Percentiles rank a stretch among this genome's conserved stretches.
Evolutionary conservation across 1,140 invertebrate species (phyloP).

Genomic region (Platorchestia sp.): DNA sequence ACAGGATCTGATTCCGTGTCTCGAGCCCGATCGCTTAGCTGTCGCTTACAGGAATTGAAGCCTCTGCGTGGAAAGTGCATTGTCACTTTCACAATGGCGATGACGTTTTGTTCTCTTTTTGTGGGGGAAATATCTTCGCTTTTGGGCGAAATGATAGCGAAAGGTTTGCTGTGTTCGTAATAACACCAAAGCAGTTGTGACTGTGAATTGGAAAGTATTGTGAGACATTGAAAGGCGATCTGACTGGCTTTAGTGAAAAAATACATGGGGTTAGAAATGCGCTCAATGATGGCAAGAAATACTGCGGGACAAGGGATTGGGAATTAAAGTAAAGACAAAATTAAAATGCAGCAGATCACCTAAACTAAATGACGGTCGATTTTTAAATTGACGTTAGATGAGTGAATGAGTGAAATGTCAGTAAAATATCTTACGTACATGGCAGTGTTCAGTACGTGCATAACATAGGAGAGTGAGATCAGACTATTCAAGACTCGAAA

Average conservation of each 20-base stretch:
- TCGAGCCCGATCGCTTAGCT: background rate
- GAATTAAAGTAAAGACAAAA: too few relatives aligned
- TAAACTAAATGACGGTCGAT: too few relatives aligned
- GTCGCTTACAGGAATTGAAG: background rate
- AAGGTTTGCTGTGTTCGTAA: background rate
- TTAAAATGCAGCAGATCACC: too few relatives aligned
- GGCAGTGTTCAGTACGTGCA: too few relatives aligned
- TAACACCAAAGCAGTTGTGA: background rate
- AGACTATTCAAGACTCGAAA: too few relatives aligned
- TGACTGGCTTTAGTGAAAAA: background rate
- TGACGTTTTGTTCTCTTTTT: background rate
- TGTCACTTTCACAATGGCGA: background rate
- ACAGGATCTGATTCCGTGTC: background rate
- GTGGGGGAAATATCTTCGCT: background rate
- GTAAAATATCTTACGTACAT: too few relatives aligned
- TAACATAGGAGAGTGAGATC: too few relatives aligned
- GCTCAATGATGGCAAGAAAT: background rate
- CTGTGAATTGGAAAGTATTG: too few relatives aligned
- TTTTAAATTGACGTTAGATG: too few relatives aligned
- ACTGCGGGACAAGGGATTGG: background rate
- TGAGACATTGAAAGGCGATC: background rate
- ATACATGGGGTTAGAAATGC: background rate
- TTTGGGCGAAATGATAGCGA: background rate
- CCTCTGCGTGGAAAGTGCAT: background rate
- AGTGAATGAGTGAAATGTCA: too few relatives aligned